Conservation (phyloP, 2,113 vertebrate species). For the Martes martes region DNA sequence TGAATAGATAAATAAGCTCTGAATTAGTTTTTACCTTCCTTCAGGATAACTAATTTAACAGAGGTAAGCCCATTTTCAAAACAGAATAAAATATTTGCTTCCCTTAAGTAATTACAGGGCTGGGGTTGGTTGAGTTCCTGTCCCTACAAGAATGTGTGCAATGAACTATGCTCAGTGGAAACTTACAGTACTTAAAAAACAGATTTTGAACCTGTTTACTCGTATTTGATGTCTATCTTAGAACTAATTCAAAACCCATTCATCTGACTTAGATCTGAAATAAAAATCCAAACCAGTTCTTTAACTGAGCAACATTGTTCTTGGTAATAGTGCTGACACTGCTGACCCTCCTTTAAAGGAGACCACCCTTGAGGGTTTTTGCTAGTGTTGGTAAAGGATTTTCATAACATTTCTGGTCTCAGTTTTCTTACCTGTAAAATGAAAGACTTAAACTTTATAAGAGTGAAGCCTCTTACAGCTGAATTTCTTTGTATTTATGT, state of each 20-base stretch:
- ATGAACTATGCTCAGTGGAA: conserved; percentile 29
- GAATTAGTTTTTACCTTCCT: background rate
- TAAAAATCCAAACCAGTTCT: background rate
- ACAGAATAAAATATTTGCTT: conserved; percentile 59
- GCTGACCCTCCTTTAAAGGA: background rate
- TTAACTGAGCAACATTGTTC: background rate
- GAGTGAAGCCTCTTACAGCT: background rate
- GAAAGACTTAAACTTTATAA: background rate
- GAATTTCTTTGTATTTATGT: background rate
- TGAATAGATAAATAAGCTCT: conserved; percentile 56
- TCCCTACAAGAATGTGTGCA: background rate
- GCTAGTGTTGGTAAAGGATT: background rate
- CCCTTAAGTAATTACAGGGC: conserved; percentile 35
- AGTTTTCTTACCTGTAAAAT: background rate
- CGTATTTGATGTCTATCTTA: conserved; percentile 24
- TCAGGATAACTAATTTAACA: conserved; percentile 53
- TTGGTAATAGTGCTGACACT: background rate
- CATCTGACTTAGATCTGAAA: background rate
- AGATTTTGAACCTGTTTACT: conserved; percentile 34
- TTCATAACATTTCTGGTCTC: background rate
- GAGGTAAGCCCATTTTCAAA: conserved; percentile 57
- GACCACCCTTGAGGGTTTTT: background rate
- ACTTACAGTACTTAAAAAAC: conserved; percentile 14
- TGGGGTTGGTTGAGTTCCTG: background rate
- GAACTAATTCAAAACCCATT: conserved; percentile 17